Evolutionary conservation across 2,888 invertebrate genomes (phyloP).

Genomic region (Noctua janthe): DNA sequence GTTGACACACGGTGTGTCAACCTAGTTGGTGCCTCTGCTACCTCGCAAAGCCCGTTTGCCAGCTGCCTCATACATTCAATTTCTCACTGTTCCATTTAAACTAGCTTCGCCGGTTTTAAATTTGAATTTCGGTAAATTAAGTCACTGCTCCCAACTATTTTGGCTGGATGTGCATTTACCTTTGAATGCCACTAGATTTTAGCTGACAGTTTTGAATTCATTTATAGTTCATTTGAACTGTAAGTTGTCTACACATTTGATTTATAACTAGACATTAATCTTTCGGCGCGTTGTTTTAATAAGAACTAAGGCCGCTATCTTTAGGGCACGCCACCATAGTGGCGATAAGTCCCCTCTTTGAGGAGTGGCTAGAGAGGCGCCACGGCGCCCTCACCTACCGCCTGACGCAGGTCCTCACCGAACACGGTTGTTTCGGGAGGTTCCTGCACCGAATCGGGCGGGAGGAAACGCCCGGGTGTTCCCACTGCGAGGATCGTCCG

Average conservation of each 20-base stretch:
- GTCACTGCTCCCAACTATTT: constrained; percentile 42
- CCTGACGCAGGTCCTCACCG: too few species aligned
- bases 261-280: background rate
- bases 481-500: too few species aligned
- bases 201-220: constrained; percentile 35
- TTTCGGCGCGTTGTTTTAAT: background rate
- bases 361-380: too few species aligned
- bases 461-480: too few species aligned
- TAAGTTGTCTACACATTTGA: constrained; percentile 13
- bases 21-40: constrained; percentile 5
- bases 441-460: too few species aligned
- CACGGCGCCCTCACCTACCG: too few species aligned
- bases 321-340: too few species aligned
- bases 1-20: constrained; percentile 47
- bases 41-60: constrained; percentile 37
- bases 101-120: constrained; percentile 29
- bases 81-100: constrained; percentile 45
- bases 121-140: constrained; percentile 51
- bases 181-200: constrained; percentile 42
- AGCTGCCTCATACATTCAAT: constrained; percentile 56
- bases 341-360: too few species aligned
- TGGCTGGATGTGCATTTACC: constrained; percentile 42
- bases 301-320: background rate
- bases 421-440: too few species aligned
- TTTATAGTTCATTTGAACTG: constrained; percentile 16